Evolutionary conservation across 2,888 invertebrate genomes (phyloP), one percentile per base, ranked within the genome.

Genomic region (Spatulosminthurus flaviceps): DNA sequence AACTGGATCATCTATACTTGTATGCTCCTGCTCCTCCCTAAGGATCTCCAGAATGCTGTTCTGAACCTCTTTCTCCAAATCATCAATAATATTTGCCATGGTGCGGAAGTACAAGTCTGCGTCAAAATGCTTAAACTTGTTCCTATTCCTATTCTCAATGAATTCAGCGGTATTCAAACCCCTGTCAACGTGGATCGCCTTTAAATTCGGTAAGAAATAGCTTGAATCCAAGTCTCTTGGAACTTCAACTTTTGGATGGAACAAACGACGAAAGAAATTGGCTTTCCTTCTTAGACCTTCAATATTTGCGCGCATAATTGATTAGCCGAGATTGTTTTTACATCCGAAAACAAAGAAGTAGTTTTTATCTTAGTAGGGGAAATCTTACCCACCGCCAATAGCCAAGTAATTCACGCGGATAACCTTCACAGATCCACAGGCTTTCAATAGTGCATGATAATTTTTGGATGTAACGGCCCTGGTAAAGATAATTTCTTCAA

Each of bases 41-140:
- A 75, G 64, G 9, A 75, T 26, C 26, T 75, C 64, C 21, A 64
- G 5, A 21, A 75, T 75, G 22, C 75, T 75, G n/a, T 64, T 24
- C 4, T 41, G 41, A 24, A 77, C 69, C 19, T 77, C 76, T 34
- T 77, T 77, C 34, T 77, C 76, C 11, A 77, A 22, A 19, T 42
- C 26, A 16, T 34, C 42, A n/a, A 77, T 66, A 1, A 77, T 26
- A 2, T 42, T 9, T 1, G 22, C 64, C 42, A 77, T 66, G 0
- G 67, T 77, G n/a, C 67, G 64, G 42, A 77, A 77, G n/a, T 77
- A 77, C 42, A 77, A 26, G 26, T 77, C 76, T 5, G 67, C 67
- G 64, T 77, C 67, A 77, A 77, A 77, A 24, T 77, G n/a, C 24
- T 67, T 67, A n/a, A 22, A 77, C 24, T 77, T n/a, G 24, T 66